A percentile compares a stretch with the other conserved stretches of the same genome.
Evolutionary conservation across 2,797 vertebrate species (phyloP).

Genomic region (Siniperca obscura): DNA sequence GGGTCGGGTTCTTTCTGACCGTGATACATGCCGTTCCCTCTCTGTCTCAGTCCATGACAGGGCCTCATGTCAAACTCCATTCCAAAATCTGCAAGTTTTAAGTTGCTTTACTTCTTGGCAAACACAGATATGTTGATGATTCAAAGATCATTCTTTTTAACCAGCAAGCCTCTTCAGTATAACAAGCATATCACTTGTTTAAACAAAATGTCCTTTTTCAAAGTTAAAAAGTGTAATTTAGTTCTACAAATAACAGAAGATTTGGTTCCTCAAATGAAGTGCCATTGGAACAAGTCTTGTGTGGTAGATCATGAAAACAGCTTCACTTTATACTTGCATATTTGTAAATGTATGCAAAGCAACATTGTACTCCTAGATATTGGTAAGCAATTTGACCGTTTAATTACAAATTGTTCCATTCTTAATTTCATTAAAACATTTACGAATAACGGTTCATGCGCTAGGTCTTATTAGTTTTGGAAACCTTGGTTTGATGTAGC

Average conservation of each 20-base stretch:
- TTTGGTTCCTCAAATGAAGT: slow-evolving; percentile 3
- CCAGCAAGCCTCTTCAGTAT: slow-evolving; percentile 44
- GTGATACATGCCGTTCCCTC: slow-evolving; percentile 56
- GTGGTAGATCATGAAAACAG: slow-evolving; percentile 9
- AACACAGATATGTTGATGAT: slow-evolving; percentile 40
- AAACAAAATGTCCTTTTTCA: slow-evolving; percentile 33
- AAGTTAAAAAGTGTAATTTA: slow-evolving; percentile 29
- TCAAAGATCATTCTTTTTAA: slow-evolving; percentile 36
- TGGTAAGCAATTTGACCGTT: neutral
- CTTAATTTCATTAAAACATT: neutral
- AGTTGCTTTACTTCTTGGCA: slow-evolving; percentile 50
- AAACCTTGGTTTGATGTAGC: slow-evolving; percentile 55
- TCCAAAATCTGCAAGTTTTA: slow-evolving; percentile 49
- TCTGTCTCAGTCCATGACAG: slow-evolving; percentile 29
- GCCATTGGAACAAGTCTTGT: neutral
- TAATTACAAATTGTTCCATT: neutral
- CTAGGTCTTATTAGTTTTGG: slow-evolving; percentile 8
- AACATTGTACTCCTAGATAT: slow-evolving; percentile 4
- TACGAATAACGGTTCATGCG: slow-evolving; percentile 10
- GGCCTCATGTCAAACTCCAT: slow-evolving; percentile 38
- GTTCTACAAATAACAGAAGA: slow-evolving; percentile 24
- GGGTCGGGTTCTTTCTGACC: slow-evolving; percentile 46
- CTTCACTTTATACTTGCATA: neutral
- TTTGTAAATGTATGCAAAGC: slow-evolving; percentile 2
- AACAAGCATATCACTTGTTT: slow-evolving; percentile 48